A percentile compares a stretch with the other conserved stretches of the same genome.
Conservation (phyloP, 2,797 vertebrate genomes). For the Sebastes iracundus region DNA sequence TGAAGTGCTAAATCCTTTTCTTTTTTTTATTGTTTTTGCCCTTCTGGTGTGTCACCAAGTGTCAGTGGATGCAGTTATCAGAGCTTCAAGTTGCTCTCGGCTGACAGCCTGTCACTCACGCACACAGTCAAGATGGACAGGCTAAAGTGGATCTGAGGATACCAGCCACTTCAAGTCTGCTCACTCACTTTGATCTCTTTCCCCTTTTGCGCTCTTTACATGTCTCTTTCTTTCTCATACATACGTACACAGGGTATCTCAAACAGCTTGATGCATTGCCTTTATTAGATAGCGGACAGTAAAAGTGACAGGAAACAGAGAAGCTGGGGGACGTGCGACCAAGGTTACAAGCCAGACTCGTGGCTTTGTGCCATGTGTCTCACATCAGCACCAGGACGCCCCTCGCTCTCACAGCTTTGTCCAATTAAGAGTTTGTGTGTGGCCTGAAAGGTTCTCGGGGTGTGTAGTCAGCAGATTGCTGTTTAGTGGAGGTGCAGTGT, state of each 20-base stretch:
- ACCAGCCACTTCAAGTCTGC: slow-evolving; percentile 11
- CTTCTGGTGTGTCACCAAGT: slow-evolving; percentile 17
- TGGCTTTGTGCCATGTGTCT: neutral
- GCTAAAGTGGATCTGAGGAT: slow-evolving; percentile 37
- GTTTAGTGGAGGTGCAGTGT: slow-evolving; percentile 62
- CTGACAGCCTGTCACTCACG: slow-evolving; percentile 43
- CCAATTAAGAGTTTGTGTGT: slow-evolving; percentile 52
- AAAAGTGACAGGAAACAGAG: neutral
- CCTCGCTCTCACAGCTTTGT: slow-evolving; percentile 16
- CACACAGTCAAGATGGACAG: slow-evolving; percentile 34
- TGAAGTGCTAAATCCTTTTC: neutral
- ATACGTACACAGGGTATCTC: neutral
- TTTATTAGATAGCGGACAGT: slow-evolving; percentile 6
- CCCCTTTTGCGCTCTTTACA: neutral
- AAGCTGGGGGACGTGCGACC: neutral
- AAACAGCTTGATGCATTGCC: slow-evolving; percentile 3
- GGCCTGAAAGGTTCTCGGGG: slow-evolving; percentile 34
- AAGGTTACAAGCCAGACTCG: neutral
- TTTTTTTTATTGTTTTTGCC: neutral
- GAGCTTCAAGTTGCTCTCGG: slow-evolving; percentile 28
- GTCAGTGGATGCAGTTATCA: slow-evolving; percentile 41
- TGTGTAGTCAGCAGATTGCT: slow-evolving; percentile 74
- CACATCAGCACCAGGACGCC: neutral
- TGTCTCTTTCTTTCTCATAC: slow-evolving; percentile 1
- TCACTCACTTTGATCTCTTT: slow-evolving; percentile 28